A percentile compares a stretch with the other conserved stretches of the same genome.
These are phyloP conservation scores for Aphis craccivora DNA, from an alignment of 1,140 invertebrate species.

Conservation along the genomic window DNA sequence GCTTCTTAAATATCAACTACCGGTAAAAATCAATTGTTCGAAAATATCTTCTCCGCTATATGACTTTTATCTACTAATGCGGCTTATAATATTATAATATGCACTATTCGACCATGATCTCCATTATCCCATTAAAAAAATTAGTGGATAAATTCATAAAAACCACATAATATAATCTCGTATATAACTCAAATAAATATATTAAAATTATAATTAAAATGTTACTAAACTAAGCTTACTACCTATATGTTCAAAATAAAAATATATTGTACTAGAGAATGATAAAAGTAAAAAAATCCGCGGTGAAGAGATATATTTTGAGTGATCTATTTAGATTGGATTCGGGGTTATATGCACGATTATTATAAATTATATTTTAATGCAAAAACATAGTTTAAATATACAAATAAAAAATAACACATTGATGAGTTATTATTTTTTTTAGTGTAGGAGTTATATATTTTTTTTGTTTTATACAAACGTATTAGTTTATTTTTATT, in stretches of 20 bases:
- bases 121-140: too few species aligned
- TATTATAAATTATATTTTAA: too few species aligned
- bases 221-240: background rate
- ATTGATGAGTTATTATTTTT: background rate
- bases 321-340: background rate
- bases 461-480: background rate
- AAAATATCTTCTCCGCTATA: background rate
- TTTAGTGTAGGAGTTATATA: background rate
- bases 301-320: background rate
- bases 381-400: too few species aligned
- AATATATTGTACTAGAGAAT: background rate
- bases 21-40: background rate
- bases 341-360: background rate
- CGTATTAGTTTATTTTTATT: background rate
- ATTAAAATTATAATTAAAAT: background rate
- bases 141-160: too few species aligned
- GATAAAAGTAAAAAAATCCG: background rate
- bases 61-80: background rate
- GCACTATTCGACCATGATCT: background rate
- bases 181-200: background rate
- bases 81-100: background rate
- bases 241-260: background rate
- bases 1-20: background rate
- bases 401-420: background rate
- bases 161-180: too few species aligned